A percentile compares a stretch with the other conserved stretches of the same genome.
Evolutionary conservation across 2,113 vertebrate species (phyloP).

Genomic region (Pyrgilauda ruficollis): DNA sequence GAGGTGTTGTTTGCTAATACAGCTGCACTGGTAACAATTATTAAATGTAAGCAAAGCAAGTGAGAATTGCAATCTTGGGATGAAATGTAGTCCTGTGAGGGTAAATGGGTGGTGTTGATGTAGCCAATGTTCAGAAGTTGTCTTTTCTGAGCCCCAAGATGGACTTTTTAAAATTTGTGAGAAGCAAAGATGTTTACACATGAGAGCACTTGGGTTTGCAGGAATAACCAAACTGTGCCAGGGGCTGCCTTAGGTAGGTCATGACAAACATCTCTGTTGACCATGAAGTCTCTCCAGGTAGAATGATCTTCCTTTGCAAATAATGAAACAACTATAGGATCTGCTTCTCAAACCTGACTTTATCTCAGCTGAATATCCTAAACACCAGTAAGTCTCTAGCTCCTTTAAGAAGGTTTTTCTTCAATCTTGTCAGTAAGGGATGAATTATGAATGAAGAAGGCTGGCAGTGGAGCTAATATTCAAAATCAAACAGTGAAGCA

Average conservation of each 20-base stretch:
- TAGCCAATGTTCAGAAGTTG: background rate
- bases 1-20: background rate
- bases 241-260: background rate
- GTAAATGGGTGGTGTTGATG: background rate
- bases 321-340: background rate
- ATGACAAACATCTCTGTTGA: background rate
- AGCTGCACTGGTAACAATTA: background rate
- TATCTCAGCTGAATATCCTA: background rate
- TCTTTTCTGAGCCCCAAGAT: background rate
- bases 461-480: background rate
- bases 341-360: background rate
- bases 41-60: background rate
- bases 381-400: background rate
- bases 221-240: background rate
- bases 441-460: background rate
- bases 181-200: background rate
- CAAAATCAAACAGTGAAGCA: background rate
- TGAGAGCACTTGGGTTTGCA: background rate
- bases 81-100: background rate
- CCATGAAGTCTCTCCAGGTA: background rate
- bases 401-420: background rate
- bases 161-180: background rate
- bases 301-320: background rate
- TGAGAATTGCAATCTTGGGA: background rate
- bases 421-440: background rate